Base-by-base conservation (phyloP, 2,888 invertebrate genomes). In the Leptinotarsa rubiginosa region DNA sequence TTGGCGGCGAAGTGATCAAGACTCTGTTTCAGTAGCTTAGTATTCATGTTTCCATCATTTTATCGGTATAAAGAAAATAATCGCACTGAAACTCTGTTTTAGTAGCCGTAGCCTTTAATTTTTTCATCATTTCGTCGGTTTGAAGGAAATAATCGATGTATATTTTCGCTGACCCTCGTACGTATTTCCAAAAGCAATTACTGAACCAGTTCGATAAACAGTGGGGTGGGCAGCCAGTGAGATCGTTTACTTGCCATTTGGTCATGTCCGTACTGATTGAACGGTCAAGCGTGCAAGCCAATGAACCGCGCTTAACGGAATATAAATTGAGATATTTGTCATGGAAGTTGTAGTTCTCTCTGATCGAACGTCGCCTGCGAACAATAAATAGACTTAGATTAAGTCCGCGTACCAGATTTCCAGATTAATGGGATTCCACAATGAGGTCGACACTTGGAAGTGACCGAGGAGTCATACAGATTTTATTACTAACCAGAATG, bases 251-350 rank as follows among this genome's bases (percentile, higher is more conserved):
- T 78, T 75, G 77, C 79, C 81, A 78, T 81, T 80, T 78, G 81
- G 81, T 79, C 79, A 73, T 81, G 80, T 81, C 77, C 72, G 72
- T 78, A 69, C 76, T 83, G 83, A 84, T 83, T 83, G 82, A 83
- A 83, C 79, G 83, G 83, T 82, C 83, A 83, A 83, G 80, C 80
- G 80, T 80, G 78, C 74, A 65, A 75, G 69, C 74, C 82, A 71
- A 81, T 82, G 84, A 80, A 74, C 82, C 82, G 84, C 80, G 80
- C 80, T 78, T 85, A 85, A 85, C 83, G 70, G 85, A 81, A 85
- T 85, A 85, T 85, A 85, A 85, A 85, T 85, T 84, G 83, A 83
- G 84, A 83, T 78, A 85, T 85, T 85, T 84, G 81, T 80, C 80
- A 80, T 76, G 78, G 73, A 65, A 74, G 69, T 76, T 76, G 75